phyloP scores from a whole-genome alignment of 2,888 invertebrate genomes.

The Conistra vaccinii region DNA sequence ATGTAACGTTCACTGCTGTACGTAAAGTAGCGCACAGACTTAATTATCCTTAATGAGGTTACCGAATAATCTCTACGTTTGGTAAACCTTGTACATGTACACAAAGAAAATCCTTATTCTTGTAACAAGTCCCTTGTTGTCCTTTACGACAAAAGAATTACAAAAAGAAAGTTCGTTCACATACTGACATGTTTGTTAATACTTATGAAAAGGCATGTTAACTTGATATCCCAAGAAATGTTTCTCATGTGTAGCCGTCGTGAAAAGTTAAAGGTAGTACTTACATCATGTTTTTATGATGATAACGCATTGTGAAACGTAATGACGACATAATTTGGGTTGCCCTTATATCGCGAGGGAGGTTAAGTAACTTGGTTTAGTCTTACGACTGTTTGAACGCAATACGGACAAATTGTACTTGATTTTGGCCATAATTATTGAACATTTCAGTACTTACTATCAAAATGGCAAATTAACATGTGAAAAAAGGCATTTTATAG shows the following conservation, averaged over 20 bases:
- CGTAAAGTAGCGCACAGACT: conserved; percentile 1
- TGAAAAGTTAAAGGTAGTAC: conserved; percentile 31
- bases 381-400: background rate
- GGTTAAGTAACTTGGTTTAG: conserved; percentile 21
- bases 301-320: conserved; percentile 40
- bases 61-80: conserved; percentile 25
- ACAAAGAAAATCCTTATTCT: background rate
- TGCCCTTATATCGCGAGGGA: conserved; percentile 1
- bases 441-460: background rate
- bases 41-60: conserved; percentile 24
- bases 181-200: conserved; percentile 18
- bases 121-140: background rate
- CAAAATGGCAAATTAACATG: background rate
- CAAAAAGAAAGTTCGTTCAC: conserved; percentile 7
- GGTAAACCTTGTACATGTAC: background rate
- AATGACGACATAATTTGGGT: conserved; percentile 17
- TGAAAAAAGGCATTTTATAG: background rate
- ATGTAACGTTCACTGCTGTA: background rate
- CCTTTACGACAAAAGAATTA: conserved; percentile 10
- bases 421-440: background rate
- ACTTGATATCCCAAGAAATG: conserved; percentile 23
- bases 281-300: conserved; percentile 41
- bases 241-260: conserved; percentile 1
- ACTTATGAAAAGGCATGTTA: conserved; percentile 8
- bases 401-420: background rate